Base-by-base conservation (phyloP, 2,113 vertebrate genomes). In the Corythaixoides concolor region DNA sequence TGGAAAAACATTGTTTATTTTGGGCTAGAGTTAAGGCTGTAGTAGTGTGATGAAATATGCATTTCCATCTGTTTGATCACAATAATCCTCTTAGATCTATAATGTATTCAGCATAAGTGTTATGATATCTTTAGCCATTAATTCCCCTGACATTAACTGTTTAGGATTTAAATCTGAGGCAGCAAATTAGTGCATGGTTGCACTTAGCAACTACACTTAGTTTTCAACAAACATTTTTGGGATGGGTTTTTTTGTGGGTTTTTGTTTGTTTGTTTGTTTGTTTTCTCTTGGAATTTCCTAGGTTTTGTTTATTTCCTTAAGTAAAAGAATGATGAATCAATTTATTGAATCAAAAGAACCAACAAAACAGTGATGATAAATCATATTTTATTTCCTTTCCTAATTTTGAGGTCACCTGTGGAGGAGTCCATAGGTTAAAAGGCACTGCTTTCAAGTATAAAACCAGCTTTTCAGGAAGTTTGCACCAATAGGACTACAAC, bases 51-150 rank as follows among this genome's bases (percentile, higher is more conserved):
- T 97, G 95, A 95, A 96, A 95, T 95, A 97, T 95, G 92, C 50
- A 95, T 95, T 96, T 96, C 96, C 94, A 97, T 96, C 96, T 96
- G 97, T 89, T 95, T 97, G 86, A 95, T 96, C 84, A 87, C 64
- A 96, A 91, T 96, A 97, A 97, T 97, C 93, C 92, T 90, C 92
- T 96, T 96, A 96, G 26, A 89, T 92, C 35, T 90, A 69, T 93
- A 95, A 92, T 96, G 26, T 56, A 97, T 93, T 88, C 95, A 87
- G 74, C 39, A 41, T 85, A 79, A 4, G 39, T 26, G 2, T 87
- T 89, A 78, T 78, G 60, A 90, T 96, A 92, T 82, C 86, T 85
- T 95, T 73, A 92, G 76, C 66, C 69, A 95, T 75, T 96, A 88
- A 97, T 92, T 92, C 92, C 83, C 89, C 26, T 91, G 90, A 94